These are phyloP conservation scores for Tonatia bakeri DNA, from an alignment of 2,113 vertebrate genomes.

Conservation along the genomic window DNA sequence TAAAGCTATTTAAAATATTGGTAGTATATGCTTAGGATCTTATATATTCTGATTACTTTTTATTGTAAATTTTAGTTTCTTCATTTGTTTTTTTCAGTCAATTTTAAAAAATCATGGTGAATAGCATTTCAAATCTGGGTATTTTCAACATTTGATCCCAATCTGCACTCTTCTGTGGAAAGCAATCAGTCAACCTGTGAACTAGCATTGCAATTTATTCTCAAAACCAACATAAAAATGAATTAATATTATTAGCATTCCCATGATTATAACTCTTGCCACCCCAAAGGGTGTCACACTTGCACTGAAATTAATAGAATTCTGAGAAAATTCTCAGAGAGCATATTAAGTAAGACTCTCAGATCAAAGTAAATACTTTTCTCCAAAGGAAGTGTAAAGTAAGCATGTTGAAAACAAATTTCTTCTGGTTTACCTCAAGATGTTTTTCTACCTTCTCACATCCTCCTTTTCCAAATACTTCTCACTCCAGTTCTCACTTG, in stretches of 20 bases:
- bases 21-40: neutral
- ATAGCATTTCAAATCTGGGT: slow-evolving; percentile 5
- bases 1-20: neutral
- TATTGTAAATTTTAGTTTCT: neutral
- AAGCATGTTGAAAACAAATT: neutral
- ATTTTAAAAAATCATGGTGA: neutral
- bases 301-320: neutral
- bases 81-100: neutral
- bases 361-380: neutral
- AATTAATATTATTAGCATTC: neutral
- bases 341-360: neutral
- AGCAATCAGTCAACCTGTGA: neutral
- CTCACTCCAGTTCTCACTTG: neutral
- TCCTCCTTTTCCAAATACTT: neutral
- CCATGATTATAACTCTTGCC: neutral
- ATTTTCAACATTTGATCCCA: neutral
- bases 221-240: neutral
- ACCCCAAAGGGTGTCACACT: neutral
- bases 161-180: neutral
- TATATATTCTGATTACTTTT: neutral
- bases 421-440: neutral
- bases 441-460: neutral
- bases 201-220: neutral
- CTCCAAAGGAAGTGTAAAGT: neutral
- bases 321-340: neutral